phyloP scores from a whole-genome alignment of 2,797 vertebrate genomes.

The Glossophaga mutica region DNA sequence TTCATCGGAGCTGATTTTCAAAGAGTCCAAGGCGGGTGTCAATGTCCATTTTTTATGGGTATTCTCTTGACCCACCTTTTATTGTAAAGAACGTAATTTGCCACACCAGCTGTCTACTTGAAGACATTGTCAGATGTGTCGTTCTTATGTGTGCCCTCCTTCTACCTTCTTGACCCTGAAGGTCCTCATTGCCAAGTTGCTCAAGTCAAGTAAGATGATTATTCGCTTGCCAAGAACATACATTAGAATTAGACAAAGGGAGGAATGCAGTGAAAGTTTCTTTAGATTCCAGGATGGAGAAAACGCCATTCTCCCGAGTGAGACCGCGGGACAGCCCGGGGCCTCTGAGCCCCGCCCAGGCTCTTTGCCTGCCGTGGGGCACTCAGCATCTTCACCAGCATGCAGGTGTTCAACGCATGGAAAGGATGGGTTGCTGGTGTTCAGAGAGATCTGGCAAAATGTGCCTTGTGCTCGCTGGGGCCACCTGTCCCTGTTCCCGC shows the following conservation, averaged over 20 bases:
- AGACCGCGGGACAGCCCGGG: neutral
- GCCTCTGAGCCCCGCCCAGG: no score
- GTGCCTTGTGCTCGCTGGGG: neutral
- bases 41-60: neutral
- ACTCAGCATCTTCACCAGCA: neutral
- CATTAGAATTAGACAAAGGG: neutral
- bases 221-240: neutral
- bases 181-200: neutral
- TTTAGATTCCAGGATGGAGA: neutral
- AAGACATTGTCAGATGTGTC: neutral
- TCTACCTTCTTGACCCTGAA: neutral
- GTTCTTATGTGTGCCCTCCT: neutral
- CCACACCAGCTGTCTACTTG: neutral
- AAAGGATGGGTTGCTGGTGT: neutral
- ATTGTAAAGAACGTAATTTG: neutral
- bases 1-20: neutral
- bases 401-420: neutral
- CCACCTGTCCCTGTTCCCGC: neutral
- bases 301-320: neutral
- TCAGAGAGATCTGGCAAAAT: neutral
- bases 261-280: neutral
- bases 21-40: neutral
- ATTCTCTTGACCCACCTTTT: neutral
- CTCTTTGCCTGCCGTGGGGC: no score
- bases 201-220: neutral